Evolutionary conservation across 1,140 invertebrate species (phyloP), one percentile per base, ranked within the genome.

Genomic region (Laupala kohalensis): DNA sequence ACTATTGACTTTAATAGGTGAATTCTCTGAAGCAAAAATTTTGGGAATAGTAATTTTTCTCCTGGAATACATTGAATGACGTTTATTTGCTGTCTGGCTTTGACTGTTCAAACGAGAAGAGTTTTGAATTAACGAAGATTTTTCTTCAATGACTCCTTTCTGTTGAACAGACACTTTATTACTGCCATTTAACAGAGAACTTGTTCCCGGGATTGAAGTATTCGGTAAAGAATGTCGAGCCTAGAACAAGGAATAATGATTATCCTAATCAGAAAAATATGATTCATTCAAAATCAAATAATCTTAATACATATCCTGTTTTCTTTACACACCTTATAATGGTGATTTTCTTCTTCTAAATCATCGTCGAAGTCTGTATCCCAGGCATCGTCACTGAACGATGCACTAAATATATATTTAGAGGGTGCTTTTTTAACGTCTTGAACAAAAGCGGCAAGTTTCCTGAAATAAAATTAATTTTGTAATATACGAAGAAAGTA

Each of bases 281-380:
- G 19, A 53, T 53, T 13, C 37, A 53, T 53, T 53, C n/a, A n/a
- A n/a, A n/a, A n/a, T n/a, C n/a, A n/a, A n/a, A n/a, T n/a, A n/a
- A n/a, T n/a, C n/a, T n/a, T n/a, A n/a, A n/a, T n/a, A n/a, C n/a
- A n/a, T n/a, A n/a, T n/a, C n/a, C n/a, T n/a, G n/a, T 53, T 19
- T 53, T 2, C 19, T 53, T 53, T 53, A 53, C 37, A 53, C 9
- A 53, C 37, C 37, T 53, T 19, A 53, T 53, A 19, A 53, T n/a
- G n/a, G n/a, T 53, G n/a, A n/a, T n/a, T n/a, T n/a, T n/a, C n/a
- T n/a, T n/a, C 13, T 5, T 64, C 64, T 25, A 23, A 26, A 66
- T 71, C 70, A 66, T 71, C 70, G 29, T 28, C 29, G 63, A 71
- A 71, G 63, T 71, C 64, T 27, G 70, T 71, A 26, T 71, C 70